Evolutionary conservation across 2,888 invertebrate genomes (phyloP).

Genomic region (Plagodis dolabraria): DNA sequence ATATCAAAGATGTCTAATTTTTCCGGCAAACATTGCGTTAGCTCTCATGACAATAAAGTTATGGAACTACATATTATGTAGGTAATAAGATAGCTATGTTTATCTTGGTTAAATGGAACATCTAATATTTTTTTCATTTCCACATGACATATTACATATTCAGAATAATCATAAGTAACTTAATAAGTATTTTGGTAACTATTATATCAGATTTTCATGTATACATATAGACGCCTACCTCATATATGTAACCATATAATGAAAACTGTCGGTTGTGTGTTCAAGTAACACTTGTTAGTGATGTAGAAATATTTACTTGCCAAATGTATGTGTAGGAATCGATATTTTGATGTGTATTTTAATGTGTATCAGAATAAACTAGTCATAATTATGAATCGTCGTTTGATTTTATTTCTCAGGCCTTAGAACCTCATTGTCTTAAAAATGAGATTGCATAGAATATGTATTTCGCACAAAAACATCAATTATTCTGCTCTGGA

Average conservation of each 20-base stretch:
- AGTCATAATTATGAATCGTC: constrained; percentile 57
- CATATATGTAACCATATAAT: constrained; percentile 35
- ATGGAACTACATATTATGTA: no score
- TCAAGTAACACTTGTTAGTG: constrained; percentile 47
- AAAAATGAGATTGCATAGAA: no score
- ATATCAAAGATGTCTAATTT: no score
- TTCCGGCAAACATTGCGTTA: no score
- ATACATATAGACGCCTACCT: constrained; percentile 39
- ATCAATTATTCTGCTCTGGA: no score
- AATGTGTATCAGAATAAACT: constrained; percentile 75
- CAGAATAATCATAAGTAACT: background rate
- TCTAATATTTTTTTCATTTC: no score
- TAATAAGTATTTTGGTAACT: constrained; percentile 24
- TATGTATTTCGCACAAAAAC: no score
- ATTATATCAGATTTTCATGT: constrained; percentile 9
- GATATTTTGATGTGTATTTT: constrained; percentile 67
- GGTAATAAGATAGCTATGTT: no score
- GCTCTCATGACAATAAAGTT: no score
- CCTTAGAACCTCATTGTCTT: no score
- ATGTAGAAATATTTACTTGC: constrained; percentile 52
- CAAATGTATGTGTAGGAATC: constrained; percentile 63
- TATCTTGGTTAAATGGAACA: no score
- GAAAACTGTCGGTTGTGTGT: constrained; percentile 51
- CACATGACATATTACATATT: no score
- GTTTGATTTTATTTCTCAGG: constrained; percentile 10